These are phyloP conservation scores for Pachycephus smyrnensis DNA, from an alignment of 2,888 invertebrate species.

Conservation along the genomic window DNA sequence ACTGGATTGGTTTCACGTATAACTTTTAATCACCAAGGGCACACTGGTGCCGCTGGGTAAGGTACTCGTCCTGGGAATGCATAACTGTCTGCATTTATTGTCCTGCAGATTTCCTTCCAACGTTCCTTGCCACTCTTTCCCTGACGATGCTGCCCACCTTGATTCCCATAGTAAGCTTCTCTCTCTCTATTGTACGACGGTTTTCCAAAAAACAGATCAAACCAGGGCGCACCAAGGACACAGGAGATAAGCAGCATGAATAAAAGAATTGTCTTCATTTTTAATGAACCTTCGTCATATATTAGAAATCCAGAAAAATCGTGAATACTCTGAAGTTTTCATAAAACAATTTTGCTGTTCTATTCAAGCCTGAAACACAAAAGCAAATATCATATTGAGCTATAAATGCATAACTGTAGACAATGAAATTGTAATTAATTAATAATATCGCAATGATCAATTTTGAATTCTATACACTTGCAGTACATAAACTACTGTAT, in stretches of 20 bases:
- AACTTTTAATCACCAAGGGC: conserved; percentile 69
- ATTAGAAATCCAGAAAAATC: not conserved
- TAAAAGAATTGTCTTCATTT: conserved; percentile 36
- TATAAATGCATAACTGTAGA: not conserved
- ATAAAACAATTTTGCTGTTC: not conserved
- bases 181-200: conserved; percentile 31
- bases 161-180: conserved; percentile 24
- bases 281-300: not conserved
- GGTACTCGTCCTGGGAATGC: conserved; percentile 71
- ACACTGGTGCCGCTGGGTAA: conserved; percentile 73
- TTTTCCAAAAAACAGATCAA: conserved; percentile 46
- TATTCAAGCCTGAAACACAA: not conserved
- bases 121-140: conserved; percentile 69
- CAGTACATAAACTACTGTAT: not conserved
- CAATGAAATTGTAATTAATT: not conserved
- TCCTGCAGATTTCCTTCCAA: conserved; percentile 78
- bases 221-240: conserved; percentile 51
- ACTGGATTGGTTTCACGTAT: not conserved
- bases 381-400: not conserved
- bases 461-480: conserved; percentile 33
- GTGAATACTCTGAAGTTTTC: not conserved
- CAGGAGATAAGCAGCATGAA: conserved; percentile 40
- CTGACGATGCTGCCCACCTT: conserved; percentile 34
- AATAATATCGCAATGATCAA: conserved; percentile 12
- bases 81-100: conserved; percentile 73